phyloP scores from a whole-genome alignment of 2,113 vertebrate species.

The Xiphias gladius region DNA sequence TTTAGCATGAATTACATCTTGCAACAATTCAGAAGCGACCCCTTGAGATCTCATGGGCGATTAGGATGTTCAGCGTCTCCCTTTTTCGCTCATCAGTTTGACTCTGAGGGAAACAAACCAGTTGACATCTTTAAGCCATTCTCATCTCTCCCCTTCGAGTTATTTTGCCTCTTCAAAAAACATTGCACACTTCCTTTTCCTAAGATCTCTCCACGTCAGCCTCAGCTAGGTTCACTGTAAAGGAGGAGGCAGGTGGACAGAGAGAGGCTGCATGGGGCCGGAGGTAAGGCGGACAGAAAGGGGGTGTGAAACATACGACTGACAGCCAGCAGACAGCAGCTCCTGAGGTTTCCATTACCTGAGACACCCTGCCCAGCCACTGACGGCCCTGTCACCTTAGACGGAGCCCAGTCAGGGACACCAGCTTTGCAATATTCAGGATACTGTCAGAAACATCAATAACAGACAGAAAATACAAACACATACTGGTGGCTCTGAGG shows the following conservation, averaged over 20 bases:
- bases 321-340: slow-evolving; percentile 77
- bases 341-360: slow-evolving; percentile 80
- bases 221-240: neutral
- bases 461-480: slow-evolving; percentile 20
- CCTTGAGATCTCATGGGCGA: neutral
- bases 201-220: neutral
- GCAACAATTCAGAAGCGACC: slow-evolving; percentile 1
- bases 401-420: slow-evolving; percentile 74
- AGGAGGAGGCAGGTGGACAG: slow-evolving; percentile 20
- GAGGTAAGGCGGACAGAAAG: slow-evolving; percentile 56
- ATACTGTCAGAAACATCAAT: slow-evolving; percentile 46
- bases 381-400: slow-evolving; percentile 75
- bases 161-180: slow-evolving; percentile 9
- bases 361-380: slow-evolving; percentile 59
- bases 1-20: neutral
- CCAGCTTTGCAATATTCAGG: slow-evolving; percentile 72
- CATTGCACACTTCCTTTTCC: slow-evolving; percentile 7
- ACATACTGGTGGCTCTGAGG: neutral
- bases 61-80: slow-evolving; percentile 1
- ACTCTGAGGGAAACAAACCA: slow-evolving; percentile 37
- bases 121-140: slow-evolving; percentile 21
- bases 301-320: slow-evolving; percentile 56
- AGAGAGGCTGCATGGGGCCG: slow-evolving; percentile 55
- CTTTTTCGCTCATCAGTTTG: slow-evolving; percentile 28
- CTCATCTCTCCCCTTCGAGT: slow-evolving; percentile 1